phyloP scores from a whole-genome alignment of 2,888 invertebrate genomes.

The Odontomyia ornata region DNA sequence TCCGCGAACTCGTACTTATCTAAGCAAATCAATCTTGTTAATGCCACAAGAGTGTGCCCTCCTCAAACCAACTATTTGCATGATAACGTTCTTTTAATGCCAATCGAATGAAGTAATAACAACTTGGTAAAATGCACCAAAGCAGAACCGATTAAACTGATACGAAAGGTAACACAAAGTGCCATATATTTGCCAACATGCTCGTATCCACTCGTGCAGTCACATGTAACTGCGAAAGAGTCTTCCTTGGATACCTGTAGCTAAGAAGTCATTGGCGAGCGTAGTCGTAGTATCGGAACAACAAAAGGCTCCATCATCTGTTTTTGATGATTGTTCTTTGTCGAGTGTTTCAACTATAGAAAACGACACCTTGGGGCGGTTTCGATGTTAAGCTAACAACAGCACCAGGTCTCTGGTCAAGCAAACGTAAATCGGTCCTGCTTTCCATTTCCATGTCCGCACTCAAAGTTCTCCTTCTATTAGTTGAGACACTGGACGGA shows the following conservation, averaged over 20 bases:
- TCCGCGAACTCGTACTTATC: background rate
- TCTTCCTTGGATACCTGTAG: background rate
- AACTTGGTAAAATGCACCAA: constrained; percentile 8
- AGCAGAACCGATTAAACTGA: constrained; percentile 27
- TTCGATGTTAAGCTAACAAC: constrained; percentile 31
- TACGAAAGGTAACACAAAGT: constrained; percentile 21
- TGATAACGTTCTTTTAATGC: background rate
- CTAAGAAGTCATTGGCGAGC: background rate
- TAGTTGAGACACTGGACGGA: constrained; percentile 14
- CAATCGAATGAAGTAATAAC: constrained; percentile 39
- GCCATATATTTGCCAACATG: constrained; percentile 25
- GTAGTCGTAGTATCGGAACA: background rate
- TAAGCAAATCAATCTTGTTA: background rate
- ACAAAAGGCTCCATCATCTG: constrained; percentile 42
- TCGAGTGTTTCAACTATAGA: constrained; percentile 28
- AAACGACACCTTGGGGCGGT: constrained; percentile 39
- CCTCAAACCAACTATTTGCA: background rate
- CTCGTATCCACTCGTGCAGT: background rate
- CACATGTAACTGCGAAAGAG: background rate
- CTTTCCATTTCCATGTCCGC: background rate
- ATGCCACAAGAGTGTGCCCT: background rate
- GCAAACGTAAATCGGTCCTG: constrained; percentile 1
- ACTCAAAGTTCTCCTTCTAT: constrained; percentile 3
- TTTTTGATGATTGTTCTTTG: constrained; percentile 44
- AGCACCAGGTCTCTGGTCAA: constrained; percentile 6